Conservation (phyloP, 2,797 vertebrate species). For the Octomys mimax region DNA sequence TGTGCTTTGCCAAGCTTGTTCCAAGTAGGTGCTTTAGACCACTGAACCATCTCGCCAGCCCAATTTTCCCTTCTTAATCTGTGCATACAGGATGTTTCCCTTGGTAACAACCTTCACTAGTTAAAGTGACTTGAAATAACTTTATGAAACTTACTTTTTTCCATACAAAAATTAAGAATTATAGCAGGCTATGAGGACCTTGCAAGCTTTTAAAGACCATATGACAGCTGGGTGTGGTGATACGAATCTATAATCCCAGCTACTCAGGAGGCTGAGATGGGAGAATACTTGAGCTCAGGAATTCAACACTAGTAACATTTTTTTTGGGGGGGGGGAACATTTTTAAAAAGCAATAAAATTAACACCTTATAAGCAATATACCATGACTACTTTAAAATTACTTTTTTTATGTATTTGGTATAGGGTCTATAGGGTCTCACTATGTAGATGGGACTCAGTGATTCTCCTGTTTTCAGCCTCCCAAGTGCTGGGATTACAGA, state of each 20-base stretch:
- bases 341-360: background rate
- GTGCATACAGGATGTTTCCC: slow-evolving; percentile 47
- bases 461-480: no score
- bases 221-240: background rate
- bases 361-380: slow-evolving; percentile 56
- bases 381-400: background rate
- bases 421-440: no score
- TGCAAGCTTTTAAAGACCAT: slow-evolving; percentile 48
- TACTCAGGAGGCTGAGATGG: background rate
- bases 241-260: background rate
- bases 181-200: slow-evolving; percentile 20
- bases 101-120: slow-evolving; percentile 13
- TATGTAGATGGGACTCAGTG: no score
- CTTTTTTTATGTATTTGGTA: no score
- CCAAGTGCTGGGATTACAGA: no score
- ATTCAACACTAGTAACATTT: background rate
- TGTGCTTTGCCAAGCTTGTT: no score
- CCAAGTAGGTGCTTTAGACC: no score
- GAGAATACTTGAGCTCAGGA: background rate
- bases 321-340: no score
- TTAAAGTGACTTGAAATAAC: slow-evolving; percentile 31
- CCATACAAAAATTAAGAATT: slow-evolving; percentile 37
- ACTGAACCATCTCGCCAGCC: no score
- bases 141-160: slow-evolving; percentile 38
- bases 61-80: slow-evolving; percentile 36